A percentile compares a stretch with the other conserved stretches of the same genome.
These are phyloP conservation scores for Pristionchus entomophagus DNA, from an alignment of 2,888 invertebrate species.

Conservation along the genomic window DNA sequence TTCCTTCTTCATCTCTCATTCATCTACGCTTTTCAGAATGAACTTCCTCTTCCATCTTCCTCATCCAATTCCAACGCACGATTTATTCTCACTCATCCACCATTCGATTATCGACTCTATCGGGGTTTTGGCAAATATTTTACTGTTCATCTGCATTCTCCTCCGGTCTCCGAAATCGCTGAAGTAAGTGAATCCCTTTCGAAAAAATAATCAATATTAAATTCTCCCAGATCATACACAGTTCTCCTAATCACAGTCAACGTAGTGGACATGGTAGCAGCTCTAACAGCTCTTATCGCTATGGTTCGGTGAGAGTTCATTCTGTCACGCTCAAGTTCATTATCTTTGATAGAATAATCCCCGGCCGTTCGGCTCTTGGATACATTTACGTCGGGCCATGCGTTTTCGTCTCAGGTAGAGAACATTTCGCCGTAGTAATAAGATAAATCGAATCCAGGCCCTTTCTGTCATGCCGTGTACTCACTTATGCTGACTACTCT, in stretches of 20 bases:
- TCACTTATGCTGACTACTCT: constrained; percentile 12
- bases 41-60: not conserved
- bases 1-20: not conserved
- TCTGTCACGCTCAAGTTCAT: not conserved
- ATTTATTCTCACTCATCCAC: not conserved
- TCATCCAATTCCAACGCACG: not conserved
- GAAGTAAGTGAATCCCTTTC: not conserved
- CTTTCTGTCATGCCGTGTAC: constrained; percentile 16
- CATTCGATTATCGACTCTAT: constrained; percentile 16
- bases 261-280: not conserved
- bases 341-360: not conserved
- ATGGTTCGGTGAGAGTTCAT: not conserved
- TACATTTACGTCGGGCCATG: constrained; percentile 20
- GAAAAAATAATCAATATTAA: not conserved
- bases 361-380: not conserved
- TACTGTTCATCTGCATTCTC: not conserved
- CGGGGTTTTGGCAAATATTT: not conserved
- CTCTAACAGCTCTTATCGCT: not conserved
- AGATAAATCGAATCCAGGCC: not conserved
- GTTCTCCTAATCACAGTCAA: constrained; percentile 8
- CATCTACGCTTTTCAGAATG: not conserved
- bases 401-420: constrained; percentile 2
- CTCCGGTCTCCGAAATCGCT: constrained; percentile 10
- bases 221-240: not conserved
- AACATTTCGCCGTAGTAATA: not conserved